phyloP scores from a whole-genome alignment of 2,113 vertebrate species.

The Dermatemys mawii region DNA sequence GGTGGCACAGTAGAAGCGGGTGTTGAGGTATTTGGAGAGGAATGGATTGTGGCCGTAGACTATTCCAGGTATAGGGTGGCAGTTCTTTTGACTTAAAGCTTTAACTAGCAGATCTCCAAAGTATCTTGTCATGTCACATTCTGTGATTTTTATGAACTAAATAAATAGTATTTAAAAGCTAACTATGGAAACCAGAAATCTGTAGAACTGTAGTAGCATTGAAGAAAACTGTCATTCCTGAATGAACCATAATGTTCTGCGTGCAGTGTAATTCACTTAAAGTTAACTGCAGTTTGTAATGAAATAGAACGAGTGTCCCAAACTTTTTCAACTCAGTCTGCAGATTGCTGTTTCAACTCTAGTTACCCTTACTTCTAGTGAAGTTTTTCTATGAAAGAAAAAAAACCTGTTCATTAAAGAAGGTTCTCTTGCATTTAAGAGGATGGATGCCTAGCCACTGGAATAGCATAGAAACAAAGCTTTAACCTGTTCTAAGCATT shows the following conservation, averaged over 20 bases:
- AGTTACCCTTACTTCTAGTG: not conserved
- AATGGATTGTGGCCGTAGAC: not conserved
- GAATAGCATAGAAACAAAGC: not conserved
- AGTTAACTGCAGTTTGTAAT: not conserved
- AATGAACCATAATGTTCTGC: not conserved
- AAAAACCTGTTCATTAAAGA: not conserved
- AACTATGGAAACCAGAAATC: not conserved
- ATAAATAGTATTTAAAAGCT: not conserved
- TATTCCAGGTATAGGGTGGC: not conserved
- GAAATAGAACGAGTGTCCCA: not conserved
- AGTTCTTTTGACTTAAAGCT: not conserved
- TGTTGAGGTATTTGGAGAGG: not conserved
- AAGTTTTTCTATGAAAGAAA: not conserved
- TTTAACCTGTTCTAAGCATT: accelerated
- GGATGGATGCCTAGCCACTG: not conserved
- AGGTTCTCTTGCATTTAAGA: not conserved
- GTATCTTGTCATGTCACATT: not conserved
- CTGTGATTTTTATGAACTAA: not conserved
- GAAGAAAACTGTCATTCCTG: not conserved
- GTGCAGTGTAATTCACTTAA: not conserved
- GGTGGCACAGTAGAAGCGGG: not conserved
- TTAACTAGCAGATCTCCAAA: not conserved
- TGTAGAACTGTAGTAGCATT: not conserved
- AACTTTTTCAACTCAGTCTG: not conserved
- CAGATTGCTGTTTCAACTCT: not conserved